Percentiles rank a stretch among this genome's conserved stretches.
These are phyloP conservation scores for Polydrusus cervinus DNA, from an alignment of 2,888 invertebrate genomes.

Conservation along the genomic window DNA sequence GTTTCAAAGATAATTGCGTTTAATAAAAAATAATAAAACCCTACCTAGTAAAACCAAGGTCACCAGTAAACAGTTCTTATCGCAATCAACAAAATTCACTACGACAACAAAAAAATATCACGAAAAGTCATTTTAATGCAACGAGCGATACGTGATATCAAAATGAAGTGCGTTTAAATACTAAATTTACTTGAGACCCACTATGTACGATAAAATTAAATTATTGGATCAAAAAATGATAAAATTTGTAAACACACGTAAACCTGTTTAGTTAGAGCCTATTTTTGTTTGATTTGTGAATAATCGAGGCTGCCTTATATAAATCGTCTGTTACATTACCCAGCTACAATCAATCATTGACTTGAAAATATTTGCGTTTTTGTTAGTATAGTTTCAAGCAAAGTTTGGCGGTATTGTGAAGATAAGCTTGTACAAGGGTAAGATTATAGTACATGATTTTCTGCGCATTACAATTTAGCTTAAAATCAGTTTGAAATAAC, in stretches of 20 bases:
- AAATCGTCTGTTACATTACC: constrained; percentile 24
- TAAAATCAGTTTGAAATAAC: too few relatives aligned
- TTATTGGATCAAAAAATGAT: constrained; percentile 43
- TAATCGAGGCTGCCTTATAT: constrained; percentile 22
- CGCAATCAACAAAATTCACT: background rate
- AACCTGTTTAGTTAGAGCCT: constrained; percentile 30
- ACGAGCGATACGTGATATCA: constrained; percentile 13
- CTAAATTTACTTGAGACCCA: constrained; percentile 28
- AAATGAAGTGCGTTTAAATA: constrained; percentile 19
- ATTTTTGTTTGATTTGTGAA: constrained; percentile 37
- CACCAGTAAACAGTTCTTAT: background rate
- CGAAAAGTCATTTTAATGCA: background rate
- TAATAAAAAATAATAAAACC: background rate
- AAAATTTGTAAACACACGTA: constrained; percentile 39
- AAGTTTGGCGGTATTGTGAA: background rate
- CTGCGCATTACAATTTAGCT: too few relatives aligned
- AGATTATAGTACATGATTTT: too few relatives aligned
- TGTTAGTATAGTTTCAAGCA: constrained; percentile 4
- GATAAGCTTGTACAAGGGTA: background rate
- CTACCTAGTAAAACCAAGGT: background rate
- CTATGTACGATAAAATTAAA: constrained; percentile 28
- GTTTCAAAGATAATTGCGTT: too few relatives aligned
- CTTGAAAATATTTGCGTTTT: constrained; percentile 6
- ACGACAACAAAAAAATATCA: background rate
- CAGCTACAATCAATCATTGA: constrained; percentile 29